These are phyloP conservation scores for Cyprinodon diabolis DNA, from an alignment of 2,797 vertebrate genomes.

Conservation along the genomic window DNA sequence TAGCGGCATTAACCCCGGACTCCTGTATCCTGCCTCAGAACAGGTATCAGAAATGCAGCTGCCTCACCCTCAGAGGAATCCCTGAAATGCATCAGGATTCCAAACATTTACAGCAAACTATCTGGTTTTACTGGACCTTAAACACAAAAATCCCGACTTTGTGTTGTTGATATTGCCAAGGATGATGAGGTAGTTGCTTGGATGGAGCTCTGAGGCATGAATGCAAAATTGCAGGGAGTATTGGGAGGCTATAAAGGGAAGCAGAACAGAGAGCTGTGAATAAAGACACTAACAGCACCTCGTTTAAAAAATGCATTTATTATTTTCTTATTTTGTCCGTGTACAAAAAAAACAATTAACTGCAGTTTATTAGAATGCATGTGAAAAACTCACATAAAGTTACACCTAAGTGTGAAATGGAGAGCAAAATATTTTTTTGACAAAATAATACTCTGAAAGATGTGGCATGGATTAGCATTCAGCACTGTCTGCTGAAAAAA, in stretches of 20 bases:
- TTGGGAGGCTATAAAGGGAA: slow-evolving; percentile 47
- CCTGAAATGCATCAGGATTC: slow-evolving; percentile 44
- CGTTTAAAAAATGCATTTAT: not conserved
- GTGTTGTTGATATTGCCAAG: slow-evolving; percentile 38
- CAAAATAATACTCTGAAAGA: not conserved
- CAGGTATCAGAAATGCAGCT: slow-evolving; percentile 61
- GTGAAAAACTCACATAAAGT: not conserved
- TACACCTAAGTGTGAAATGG: too few relatives aligned
- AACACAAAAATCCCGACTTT: slow-evolving; percentile 37
- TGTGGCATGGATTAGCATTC: not conserved
- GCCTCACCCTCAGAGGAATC: slow-evolving; percentile 42
- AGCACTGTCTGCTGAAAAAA: not conserved
- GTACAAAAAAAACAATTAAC: not conserved
- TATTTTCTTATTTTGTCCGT: not conserved
- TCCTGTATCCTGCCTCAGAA: slow-evolving; percentile 47
- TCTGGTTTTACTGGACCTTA: slow-evolving; percentile 49
- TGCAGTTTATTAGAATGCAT: not conserved
- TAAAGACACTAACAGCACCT: not conserved
- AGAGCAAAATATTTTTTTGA: not conserved
- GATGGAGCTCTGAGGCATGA: slow-evolving; percentile 36
- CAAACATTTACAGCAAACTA: slow-evolving; percentile 41
- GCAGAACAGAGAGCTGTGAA: slow-evolving; percentile 7
- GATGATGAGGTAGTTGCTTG: slow-evolving; percentile 32
- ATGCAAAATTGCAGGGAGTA: slow-evolving; percentile 47
- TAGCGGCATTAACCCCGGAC: slow-evolving; percentile 60